These are phyloP conservation scores for Phoeniculus purpureus DNA, from an alignment of 2,797 vertebrate species.

Conservation along the genomic window DNA sequence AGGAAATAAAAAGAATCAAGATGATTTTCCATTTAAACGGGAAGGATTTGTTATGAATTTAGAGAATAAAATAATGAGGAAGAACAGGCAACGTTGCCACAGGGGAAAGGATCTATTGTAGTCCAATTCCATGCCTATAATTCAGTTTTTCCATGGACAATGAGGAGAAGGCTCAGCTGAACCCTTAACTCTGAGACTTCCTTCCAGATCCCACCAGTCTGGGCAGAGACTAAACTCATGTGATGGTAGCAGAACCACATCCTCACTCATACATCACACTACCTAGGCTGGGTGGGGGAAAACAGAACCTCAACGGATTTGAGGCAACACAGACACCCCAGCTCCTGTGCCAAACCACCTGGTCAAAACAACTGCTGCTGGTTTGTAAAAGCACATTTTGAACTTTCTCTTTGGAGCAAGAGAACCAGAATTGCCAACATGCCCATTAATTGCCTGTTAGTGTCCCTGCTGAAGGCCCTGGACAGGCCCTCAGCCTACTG, in stretches of 20 bases:
- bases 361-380: not conserved
- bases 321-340: not conserved
- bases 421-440: not conserved
- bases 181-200: not conserved
- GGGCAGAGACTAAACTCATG: not conserved
- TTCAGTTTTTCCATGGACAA: not conserved
- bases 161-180: not conserved
- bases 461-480: conserved; percentile 1
- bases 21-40: conserved; percentile 19
- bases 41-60: not conserved
- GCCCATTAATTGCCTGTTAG: conserved; percentile 17
- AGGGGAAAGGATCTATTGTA: conserved; percentile 26
- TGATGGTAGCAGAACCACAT: not conserved
- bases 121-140: conserved; percentile 26
- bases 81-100: not conserved
- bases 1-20: not conserved
- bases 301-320: not conserved
- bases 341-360: not conserved
- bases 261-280: too few species aligned
- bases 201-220: not conserved
- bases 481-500: not conserved
- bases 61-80: conserved; percentile 4
- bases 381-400: not conserved
- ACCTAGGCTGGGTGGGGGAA: too few species aligned
- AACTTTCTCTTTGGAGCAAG: not conserved